These are phyloP conservation scores for Oppia nitens DNA, from an alignment of 1,140 invertebrate genomes.

Conservation along the genomic window DNA sequence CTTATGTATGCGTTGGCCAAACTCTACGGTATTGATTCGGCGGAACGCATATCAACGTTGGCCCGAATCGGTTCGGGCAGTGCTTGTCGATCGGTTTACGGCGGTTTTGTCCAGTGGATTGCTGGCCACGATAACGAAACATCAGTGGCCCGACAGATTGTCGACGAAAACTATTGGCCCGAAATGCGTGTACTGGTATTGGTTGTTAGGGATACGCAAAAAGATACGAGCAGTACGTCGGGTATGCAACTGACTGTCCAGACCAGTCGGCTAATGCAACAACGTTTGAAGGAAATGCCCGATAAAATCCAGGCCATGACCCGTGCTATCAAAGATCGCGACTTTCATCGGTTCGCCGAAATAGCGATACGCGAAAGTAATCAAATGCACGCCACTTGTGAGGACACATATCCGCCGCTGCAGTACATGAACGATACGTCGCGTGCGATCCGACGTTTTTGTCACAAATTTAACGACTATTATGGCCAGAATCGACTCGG, in stretches of 20 bases:
- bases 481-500: slow-evolving; percentile 46
- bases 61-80: slow-evolving; percentile 67
- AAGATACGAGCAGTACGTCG: slow-evolving; percentile 67
- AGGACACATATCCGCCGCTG: slow-evolving; percentile 87
- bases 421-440: slow-evolving; percentile 81
- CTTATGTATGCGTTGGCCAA: slow-evolving; percentile 52
- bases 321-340: slow-evolving; percentile 52
- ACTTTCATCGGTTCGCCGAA: slow-evolving; percentile 76
- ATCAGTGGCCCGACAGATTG: slow-evolving; percentile 54
- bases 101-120: slow-evolving; percentile 85
- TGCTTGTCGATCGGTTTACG: slow-evolving; percentile 83
- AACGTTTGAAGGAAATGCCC: slow-evolving; percentile 55
- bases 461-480: slow-evolving; percentile 62
- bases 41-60: slow-evolving; percentile 46
- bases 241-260: slow-evolving; percentile 72
- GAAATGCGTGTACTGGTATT: slow-evolving; percentile 73
- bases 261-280: slow-evolving; percentile 65
- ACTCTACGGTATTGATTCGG: slow-evolving; percentile 51
- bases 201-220: slow-evolving; percentile 67
- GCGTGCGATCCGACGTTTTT: slow-evolving; percentile 52
- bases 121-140: slow-evolving; percentile 61
- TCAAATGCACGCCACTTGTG: slow-evolving; percentile 83
- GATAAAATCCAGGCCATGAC: slow-evolving; percentile 46
- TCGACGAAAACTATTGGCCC: slow-evolving; percentile 61
- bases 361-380: slow-evolving; percentile 96